Evolutionary conservation across 2,797 vertebrate genomes (phyloP).

Genomic region (Eulemur rubriventer): DNA sequence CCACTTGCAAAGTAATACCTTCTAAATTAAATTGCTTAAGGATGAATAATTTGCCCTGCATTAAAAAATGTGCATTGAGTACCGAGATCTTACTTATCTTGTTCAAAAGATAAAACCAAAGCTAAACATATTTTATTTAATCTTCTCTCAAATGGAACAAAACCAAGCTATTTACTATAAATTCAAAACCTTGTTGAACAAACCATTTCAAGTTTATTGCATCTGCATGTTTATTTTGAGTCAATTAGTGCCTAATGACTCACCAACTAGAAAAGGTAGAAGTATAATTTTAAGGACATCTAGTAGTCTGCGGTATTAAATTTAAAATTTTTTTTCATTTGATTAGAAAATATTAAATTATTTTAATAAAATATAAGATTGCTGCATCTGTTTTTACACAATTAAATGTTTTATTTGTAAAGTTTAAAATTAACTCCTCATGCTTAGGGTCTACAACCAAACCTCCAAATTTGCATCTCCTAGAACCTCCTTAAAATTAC

Average conservation of each 20-base stretch:
- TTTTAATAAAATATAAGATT: not conserved
- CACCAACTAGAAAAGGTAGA: conserved; percentile 30
- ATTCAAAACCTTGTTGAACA: conserved; percentile 62
- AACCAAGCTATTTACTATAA: conserved; percentile 56
- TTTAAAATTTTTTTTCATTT: not conserved
- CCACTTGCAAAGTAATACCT: conserved; percentile 54
- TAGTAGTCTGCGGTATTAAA: not conserved
- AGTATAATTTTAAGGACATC: conserved; percentile 42
- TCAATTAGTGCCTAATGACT: conserved; percentile 41
- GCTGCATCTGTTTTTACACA: not conserved
- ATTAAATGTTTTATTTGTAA: conserved; percentile 23
- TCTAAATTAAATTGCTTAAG: conserved; percentile 27
- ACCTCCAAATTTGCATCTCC: not conserved
- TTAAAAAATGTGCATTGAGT: conserved; percentile 49
- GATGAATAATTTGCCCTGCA: conserved; percentile 61
- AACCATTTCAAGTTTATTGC: conserved; percentile 53
- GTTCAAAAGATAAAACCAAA: conserved; percentile 59
- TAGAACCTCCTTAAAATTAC: not conserved
- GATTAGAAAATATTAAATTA: conserved; percentile 9
- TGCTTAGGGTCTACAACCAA: not conserved
- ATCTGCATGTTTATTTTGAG: conserved; percentile 66
- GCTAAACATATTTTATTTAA: conserved; percentile 65
- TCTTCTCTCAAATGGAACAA: conserved; percentile 63
- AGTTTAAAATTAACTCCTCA: conserved; percentile 4
- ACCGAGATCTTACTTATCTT: conserved; percentile 41